Evolutionary conservation across 1,140 invertebrate genomes (phyloP), one percentile per base, ranked within the genome.

Genomic region (Drosophila gunungcola): DNA sequence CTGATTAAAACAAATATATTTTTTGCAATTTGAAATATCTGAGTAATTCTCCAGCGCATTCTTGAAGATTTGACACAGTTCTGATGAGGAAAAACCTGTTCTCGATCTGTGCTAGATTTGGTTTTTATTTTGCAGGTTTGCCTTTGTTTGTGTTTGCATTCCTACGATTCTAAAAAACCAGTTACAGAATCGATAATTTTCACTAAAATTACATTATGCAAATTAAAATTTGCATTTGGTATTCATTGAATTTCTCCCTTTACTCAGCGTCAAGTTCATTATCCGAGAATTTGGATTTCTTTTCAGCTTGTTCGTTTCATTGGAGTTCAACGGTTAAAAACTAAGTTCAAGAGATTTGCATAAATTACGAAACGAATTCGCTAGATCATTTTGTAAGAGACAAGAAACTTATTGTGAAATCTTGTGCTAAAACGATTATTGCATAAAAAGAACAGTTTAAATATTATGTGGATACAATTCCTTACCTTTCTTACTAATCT

Each of bases 51-150:
- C 46, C 46, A 25, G 55, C 52, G 68, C 76, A 78, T 73, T 77
- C 78, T 72, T 41, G 56, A 80, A 67, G 57, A 78, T 80, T 76
- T 75, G 67, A 68, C 80, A 84, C 80, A 83, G 48, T 65, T 73
- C 51, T 64, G 61, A 62, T 65, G 54, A 13, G 56, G 45, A 39
- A 72, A 52, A 86, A 84, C 81, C 82, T 34, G 78, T 85, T 84
- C 61, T 43, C 13, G 7, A 64, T 53, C 42, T 73, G 13, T 64
- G 69, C 57, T 62, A 74, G 61, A 74, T 60, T 69, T 56, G 10
- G 21, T 48, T 49, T 70, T 34, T 49, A 46, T 38, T 21, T 29
- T 39, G 39, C 41, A 34, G 25, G 52, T 10, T 49, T 54, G 65
- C 32, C 41, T 56, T 74, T 77, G 32, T 61, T 41, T 52, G 25